These are phyloP conservation scores for Pluvialis apricaria DNA, from an alignment of 2,113 vertebrate species.

Conservation along the genomic window DNA sequence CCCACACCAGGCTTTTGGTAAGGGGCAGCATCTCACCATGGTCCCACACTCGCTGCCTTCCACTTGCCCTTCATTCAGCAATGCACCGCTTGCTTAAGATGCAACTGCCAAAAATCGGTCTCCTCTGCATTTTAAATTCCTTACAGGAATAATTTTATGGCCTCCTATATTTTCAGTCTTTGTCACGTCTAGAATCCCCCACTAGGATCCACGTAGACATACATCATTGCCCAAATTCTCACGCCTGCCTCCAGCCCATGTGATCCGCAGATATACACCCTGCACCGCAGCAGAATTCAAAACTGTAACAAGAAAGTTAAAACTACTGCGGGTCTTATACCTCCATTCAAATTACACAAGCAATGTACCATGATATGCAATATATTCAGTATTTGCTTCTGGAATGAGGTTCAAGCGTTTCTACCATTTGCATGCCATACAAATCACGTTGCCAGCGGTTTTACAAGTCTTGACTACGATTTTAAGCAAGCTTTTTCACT, in stretches of 20 bases:
- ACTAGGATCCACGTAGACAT: neutral
- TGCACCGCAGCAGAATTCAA: neutral
- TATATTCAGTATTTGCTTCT: neutral
- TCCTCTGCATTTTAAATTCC: neutral
- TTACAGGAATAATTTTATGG: neutral
- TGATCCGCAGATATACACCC: neutral
- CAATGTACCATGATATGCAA: rapidly evolving
- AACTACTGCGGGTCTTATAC: rapidly evolving
- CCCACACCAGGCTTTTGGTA: rapidly evolving
- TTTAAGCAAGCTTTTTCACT: neutral
- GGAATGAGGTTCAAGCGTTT: neutral
- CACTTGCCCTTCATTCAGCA: neutral
- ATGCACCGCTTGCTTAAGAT: rapidly evolving
- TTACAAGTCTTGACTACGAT: neutral
- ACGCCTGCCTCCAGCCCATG: rapidly evolving
- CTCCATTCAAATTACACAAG: neutral
- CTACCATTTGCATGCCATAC: neutral
- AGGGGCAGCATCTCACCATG: neutral
- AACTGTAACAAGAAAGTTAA: neutral
- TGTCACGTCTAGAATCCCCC: neutral
- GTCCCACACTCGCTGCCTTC: neutral
- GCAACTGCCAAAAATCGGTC: neutral
- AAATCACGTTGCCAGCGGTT: neutral
- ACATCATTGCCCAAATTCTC: neutral
- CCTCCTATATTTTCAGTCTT: neutral